Evolutionary conservation across 2,113 vertebrate genomes (phyloP), one percentile per base, ranked within the genome.

Genomic region (Aptenodytes forsteri): DNA sequence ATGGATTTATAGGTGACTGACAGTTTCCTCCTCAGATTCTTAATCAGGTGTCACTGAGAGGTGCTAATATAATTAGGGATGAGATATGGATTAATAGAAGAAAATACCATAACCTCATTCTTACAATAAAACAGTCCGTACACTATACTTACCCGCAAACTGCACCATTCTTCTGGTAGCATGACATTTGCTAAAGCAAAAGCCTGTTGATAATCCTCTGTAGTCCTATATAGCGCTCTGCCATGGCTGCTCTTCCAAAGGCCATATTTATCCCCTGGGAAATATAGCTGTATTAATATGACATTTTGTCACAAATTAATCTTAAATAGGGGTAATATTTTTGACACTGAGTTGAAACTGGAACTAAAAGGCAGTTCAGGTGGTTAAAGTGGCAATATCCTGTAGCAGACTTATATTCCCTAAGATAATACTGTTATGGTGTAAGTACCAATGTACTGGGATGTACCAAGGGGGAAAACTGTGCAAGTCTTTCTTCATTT

Each of bases 231-330:
- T 23, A 94, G 90, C 73, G 76, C n/a, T 36, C 88, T 87, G 77
- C 75, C 93, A 70, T 86, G 72, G 56, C 90, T 88, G 90, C 70
- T 83, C 96, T 95, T 96, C 95, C 95, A 96, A 98, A 98, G 96
- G 97, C 89, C 95, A 84, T 64, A 78, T 96, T 80, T 95, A 84
- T 94, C 94, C 96, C 96, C 69, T 91, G 96, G 96, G 87, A 97
- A 94, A 94, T 96, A 91, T 86, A 96, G 97, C 94, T 96, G 91
- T 97, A 97, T 97, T 96, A 97, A 97, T 95, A 95, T 84, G 96
- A 97, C 91, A 92, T 97, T 97, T 95, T 96, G 94, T 96, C 97
- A 97, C 94, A 97, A 96, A 96, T 97, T 90, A 97, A 90, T 97
- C 91, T 97, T 90, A 93, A 93, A 93, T 44, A 83, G 92, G 95